Conservation (phyloP, 92 coral and sea anemone species). For the Bergia sp. region DNA sequence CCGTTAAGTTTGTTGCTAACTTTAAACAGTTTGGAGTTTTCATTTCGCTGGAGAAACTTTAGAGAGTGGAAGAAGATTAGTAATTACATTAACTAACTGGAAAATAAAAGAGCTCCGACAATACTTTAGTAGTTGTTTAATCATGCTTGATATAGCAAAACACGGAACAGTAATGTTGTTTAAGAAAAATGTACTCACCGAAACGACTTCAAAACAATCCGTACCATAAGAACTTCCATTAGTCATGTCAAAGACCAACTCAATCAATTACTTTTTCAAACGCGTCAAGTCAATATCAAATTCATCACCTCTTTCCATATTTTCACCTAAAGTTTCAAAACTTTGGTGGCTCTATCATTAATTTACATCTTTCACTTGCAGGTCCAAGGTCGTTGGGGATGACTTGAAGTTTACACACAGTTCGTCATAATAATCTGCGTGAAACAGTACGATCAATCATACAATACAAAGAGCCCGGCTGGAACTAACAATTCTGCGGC, state of each 20-base stretch:
- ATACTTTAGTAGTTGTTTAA: constrained; percentile 2
- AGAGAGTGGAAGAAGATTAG: constrained; percentile 4
- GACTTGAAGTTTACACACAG: neutral
- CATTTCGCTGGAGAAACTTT: constrained; percentile 84
- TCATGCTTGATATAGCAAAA: neutral
- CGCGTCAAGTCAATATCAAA: neutral
- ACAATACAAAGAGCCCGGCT: constrained; percentile 9
- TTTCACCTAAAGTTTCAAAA: constrained; percentile 17
- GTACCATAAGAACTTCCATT: constrained; percentile 73
- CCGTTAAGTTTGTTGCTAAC: constrained; percentile 77
- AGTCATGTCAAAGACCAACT: constrained; percentile 52
- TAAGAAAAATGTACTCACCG: constrained; percentile 70
- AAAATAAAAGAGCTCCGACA: neutral
- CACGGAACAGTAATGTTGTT: neutral
- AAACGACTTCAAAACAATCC: constrained; percentile 86
- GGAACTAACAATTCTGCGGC: constrained; percentile 11
- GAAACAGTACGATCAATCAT: constrained; percentile 12
- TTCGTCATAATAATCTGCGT: neutral
- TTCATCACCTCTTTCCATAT: neutral
- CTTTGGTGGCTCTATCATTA: neutral
- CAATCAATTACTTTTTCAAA: neutral
- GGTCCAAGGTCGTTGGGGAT: neutral
- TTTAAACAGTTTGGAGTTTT: constrained; percentile 82
- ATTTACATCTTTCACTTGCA: constrained; percentile 13
- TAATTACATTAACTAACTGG: neutral